Percentiles rank a stretch among this genome's conserved stretches.
These are phyloP conservation scores for Passer montanus DNA, from an alignment of 2,113 vertebrate species.

Conservation along the genomic window DNA sequence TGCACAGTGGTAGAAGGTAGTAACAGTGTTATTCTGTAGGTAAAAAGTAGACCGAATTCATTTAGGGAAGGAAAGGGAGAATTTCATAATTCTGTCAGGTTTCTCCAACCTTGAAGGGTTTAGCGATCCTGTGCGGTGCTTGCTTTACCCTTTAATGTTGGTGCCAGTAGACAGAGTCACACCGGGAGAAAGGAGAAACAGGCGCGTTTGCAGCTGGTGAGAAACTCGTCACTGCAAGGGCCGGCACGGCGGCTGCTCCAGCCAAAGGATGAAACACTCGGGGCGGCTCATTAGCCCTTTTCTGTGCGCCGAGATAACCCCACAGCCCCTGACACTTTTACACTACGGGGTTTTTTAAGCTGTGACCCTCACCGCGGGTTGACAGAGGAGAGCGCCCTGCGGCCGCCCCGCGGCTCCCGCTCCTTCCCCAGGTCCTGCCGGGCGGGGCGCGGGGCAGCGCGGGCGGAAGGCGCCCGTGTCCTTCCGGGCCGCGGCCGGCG, in stretches of 20 bases:
- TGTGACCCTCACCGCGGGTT: rapidly evolving
- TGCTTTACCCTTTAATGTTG: rapidly evolving
- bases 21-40: background rate
- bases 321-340: rapidly evolving
- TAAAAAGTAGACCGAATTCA: background rate
- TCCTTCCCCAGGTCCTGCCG: rapidly evolving
- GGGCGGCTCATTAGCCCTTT: rapidly evolving
- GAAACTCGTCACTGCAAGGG: background rate
- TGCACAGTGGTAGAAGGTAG: rapidly evolving
- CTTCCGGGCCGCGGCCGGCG: background rate
- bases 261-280: rapidly evolving
- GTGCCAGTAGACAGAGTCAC: rapidly evolving
- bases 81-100: rapidly evolving
- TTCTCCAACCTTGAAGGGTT: background rate
- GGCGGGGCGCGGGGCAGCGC: background rate
- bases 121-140: rapidly evolving
- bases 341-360: rapidly evolving
- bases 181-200: rapidly evolving
- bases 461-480: background rate
- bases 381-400: rapidly evolving
- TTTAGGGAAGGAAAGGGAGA: background rate
- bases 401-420: rapidly evolving
- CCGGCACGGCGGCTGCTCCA: background rate
- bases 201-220: rapidly evolving
- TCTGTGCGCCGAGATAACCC: background rate